Evolutionary conservation across 1,140 invertebrate species (phyloP).

Genomic region (Cephus cinctus): DNA sequence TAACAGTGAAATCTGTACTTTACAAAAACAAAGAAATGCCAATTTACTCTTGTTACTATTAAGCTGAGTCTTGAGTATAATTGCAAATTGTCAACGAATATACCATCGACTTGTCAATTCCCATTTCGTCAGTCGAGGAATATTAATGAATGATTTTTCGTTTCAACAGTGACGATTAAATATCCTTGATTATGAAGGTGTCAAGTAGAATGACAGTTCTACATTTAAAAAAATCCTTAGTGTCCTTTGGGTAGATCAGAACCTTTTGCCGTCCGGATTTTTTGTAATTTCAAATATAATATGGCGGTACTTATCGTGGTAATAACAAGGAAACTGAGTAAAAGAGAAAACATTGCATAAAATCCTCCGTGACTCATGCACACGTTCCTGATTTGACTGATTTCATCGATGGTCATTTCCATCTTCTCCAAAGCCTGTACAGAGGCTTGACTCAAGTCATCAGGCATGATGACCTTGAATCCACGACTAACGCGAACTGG

Average conservation of each 20-base stretch:
- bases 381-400: constrained; percentile 28
- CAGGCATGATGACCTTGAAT: constrained; percentile 66
- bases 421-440: constrained; percentile 35
- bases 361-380: constrained; percentile 48
- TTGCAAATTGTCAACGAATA: too few relatives aligned
- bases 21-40: too few relatives aligned
- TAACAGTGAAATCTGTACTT: too few relatives aligned
- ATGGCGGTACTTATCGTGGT: constrained; percentile 39
- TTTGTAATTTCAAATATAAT: constrained; percentile 46
- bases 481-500: constrained; percentile 62
- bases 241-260: constrained; percentile 21
- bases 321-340: constrained; percentile 38
- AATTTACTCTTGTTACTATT: too few relatives aligned
- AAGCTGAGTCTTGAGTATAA: too few relatives aligned
- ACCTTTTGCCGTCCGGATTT: constrained; percentile 31
- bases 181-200: too few relatives aligned
- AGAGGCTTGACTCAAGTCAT: constrained; percentile 57
- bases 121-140: too few relatives aligned
- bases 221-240: constrained; percentile 25
- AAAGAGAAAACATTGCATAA: constrained; percentile 39
- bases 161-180: too few relatives aligned
- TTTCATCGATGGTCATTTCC: constrained; percentile 28
- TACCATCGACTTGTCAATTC: too few relatives aligned
- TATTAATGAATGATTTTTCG: too few relatives aligned
- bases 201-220: too few relatives aligned